These are phyloP conservation scores for Trichechus manatus DNA, from an alignment of 2,113 vertebrate genomes.

Conservation along the genomic window DNA sequence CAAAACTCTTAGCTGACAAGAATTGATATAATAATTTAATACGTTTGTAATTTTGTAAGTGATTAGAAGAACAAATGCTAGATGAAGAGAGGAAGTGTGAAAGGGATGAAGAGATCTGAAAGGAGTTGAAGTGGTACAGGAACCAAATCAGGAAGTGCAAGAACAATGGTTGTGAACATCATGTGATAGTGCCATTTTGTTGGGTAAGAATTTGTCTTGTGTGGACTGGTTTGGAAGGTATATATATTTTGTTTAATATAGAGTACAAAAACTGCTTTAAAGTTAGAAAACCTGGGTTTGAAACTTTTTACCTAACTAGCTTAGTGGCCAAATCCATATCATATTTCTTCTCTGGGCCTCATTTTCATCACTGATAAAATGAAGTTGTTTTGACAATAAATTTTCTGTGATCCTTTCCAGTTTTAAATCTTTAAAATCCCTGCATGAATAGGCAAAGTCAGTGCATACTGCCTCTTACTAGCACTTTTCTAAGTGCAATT, in stretches of 20 bases:
- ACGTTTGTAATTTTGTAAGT: background rate
- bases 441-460: background rate
- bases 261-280: background rate
- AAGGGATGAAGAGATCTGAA: background rate
- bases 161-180: background rate
- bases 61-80: background rate
- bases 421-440: background rate
- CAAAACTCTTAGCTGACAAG: background rate
- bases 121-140: background rate
- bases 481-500: slow-evolving; percentile 54
- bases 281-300: background rate
- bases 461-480: background rate
- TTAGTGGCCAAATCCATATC: background rate
- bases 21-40: background rate
- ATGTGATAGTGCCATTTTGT: fast-evolving
- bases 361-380: background rate
- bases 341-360: background rate
- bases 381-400: background rate
- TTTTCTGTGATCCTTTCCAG: background rate
- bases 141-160: background rate
- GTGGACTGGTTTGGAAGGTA: fast-evolving
- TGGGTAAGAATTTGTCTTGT: background rate
- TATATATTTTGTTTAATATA: background rate
- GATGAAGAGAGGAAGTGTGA: background rate
- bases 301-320: background rate